Evolutionary conservation across 2,888 invertebrate genomes (phyloP).

Genomic region (Caenorhabditis sp.): DNA sequence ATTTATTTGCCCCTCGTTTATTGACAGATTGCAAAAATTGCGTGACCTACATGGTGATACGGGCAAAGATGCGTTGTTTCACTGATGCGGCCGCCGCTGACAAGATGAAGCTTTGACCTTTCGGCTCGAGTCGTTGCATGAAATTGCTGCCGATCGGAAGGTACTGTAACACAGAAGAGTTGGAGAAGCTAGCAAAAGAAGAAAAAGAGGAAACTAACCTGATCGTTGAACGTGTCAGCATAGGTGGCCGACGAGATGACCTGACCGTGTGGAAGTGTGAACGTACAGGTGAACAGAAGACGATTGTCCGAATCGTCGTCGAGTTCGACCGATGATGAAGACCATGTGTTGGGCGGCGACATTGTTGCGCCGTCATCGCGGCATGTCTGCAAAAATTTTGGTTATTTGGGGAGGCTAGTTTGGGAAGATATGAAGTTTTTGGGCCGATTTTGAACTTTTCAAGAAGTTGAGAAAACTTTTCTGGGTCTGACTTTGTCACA

Average conservation of each 20-base stretch:
- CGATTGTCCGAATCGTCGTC: conserved; percentile 39
- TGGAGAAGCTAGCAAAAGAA: neutral
- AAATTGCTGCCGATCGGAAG: conserved; percentile 31
- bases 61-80: conserved; percentile 51
- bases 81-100: conserved; percentile 53
- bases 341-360: conserved; percentile 55
- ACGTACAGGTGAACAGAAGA: conserved; percentile 46
- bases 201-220: conserved; percentile 8
- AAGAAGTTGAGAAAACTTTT: no score
- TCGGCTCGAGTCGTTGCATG: conserved; percentile 39
- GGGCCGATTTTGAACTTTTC: no score
- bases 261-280: conserved; percentile 45
- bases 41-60: conserved; percentile 42
- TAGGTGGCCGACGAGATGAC: conserved; percentile 35
- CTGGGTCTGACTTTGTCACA: no score
- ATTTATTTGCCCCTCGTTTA: conserved; percentile 25
- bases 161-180: conserved; percentile 11
- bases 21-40: no score
- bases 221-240: conserved; percentile 27
- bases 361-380: conserved; percentile 47
- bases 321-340: conserved; percentile 35
- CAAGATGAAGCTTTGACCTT: conserved; percentile 51
- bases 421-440: no score
- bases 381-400: conserved; percentile 8
- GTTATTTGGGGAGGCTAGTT: no score